Evolutionary conservation across 2,113 vertebrate species (phyloP).

Genomic region (Aepyceros melampus): DNA sequence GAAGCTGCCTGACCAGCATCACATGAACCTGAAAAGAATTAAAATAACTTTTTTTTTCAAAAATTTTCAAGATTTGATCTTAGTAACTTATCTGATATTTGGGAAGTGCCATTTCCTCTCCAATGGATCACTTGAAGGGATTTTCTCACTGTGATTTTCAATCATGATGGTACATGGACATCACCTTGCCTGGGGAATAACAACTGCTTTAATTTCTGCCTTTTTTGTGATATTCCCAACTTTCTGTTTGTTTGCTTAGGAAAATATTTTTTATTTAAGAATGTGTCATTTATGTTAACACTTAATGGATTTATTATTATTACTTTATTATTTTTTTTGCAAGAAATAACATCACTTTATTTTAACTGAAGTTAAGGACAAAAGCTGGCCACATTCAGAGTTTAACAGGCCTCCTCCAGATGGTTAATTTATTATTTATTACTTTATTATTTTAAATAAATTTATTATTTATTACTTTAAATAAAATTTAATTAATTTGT

Average conservation of each 20-base stretch:
- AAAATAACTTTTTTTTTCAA: background rate
- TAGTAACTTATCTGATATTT: background rate
- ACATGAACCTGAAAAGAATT: constrained; percentile 82
- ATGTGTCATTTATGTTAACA: background rate
- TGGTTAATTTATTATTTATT: too few relatives aligned
- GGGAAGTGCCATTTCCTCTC: background rate
- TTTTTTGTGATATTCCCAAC: background rate
- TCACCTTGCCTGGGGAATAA: background rate
- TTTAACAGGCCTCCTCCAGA: too few relatives aligned
- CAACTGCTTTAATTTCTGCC: background rate
- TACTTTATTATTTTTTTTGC: too few relatives aligned
- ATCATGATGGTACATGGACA: background rate
- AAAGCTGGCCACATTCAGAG: too few relatives aligned
- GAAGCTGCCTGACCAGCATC: constrained; percentile 81
- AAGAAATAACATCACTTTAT: too few relatives aligned
- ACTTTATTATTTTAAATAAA: too few relatives aligned
- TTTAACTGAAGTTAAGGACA: too few relatives aligned
- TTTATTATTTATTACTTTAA: too few relatives aligned
- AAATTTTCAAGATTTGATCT: background rate
- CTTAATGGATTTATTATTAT: background rate
- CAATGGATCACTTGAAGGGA: background rate
- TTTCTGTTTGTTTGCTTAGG: background rate
- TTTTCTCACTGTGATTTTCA: background rate
- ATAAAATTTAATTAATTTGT: background rate
- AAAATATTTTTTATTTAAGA: background rate